Percentiles rank a stretch among this genome's conserved stretches.
These are phyloP conservation scores for Pogonocichla stellata DNA, from an alignment of 2,113 vertebrate genomes.

Conservation along the genomic window DNA sequence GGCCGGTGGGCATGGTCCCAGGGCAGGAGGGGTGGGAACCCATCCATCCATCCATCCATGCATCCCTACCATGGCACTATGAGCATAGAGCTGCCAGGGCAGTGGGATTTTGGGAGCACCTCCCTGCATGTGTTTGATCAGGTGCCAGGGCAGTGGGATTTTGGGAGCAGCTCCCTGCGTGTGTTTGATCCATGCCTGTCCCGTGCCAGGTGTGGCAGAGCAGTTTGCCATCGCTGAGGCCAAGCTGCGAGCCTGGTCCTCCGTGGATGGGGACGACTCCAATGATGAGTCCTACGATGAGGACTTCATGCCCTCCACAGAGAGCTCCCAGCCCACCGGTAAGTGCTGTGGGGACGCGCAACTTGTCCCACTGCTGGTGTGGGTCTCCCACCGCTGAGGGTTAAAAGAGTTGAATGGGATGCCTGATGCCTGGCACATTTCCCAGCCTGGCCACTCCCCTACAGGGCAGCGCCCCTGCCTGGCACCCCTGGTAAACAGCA, in stretches of 20 bases:
- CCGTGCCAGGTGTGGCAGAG: constrained; percentile 73
- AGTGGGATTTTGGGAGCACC: neutral
- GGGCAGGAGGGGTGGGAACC: neutral
- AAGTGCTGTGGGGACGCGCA: neutral
- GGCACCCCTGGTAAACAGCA: neutral
- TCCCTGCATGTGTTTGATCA: accelerated
- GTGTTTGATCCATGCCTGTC: accelerated
- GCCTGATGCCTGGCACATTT: neutral
- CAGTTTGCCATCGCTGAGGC: constrained; percentile 97
- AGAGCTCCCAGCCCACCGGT: constrained; percentile 81
- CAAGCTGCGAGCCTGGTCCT: constrained; percentile 97
- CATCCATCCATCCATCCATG: accelerated
- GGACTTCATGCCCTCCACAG: constrained; percentile 84
- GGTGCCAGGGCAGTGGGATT: neutral
- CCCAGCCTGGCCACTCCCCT: neutral
- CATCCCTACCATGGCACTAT: accelerated
- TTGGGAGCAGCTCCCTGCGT: accelerated
- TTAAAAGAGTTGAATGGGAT: neutral
- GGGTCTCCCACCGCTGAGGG: neutral
- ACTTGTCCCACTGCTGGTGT: neutral
- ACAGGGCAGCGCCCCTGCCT: neutral
- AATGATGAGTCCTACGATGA: constrained; percentile 95
- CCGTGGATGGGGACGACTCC: constrained; percentile 93
- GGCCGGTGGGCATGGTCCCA: accelerated
- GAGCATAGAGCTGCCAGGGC: neutral